Conservation (phyloP, 2,888 invertebrate genomes). For the Philopedon plagiatum region DNA sequence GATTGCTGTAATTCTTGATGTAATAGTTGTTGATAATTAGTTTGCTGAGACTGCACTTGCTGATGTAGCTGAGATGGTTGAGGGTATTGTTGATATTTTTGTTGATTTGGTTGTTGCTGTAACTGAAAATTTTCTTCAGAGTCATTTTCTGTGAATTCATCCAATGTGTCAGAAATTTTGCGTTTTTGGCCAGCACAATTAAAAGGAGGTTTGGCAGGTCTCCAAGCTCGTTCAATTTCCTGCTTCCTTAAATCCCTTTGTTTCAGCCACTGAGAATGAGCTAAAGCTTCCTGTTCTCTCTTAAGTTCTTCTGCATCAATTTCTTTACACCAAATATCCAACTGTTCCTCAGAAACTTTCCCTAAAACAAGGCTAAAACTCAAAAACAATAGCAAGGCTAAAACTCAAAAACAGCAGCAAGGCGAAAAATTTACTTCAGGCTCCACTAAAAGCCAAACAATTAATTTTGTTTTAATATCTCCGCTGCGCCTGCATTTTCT, state of each 20-base stretch:
- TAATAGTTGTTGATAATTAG: slow-evolving; percentile 47
- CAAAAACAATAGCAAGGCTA: too few species aligned
- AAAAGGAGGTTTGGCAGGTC: slow-evolving; percentile 65
- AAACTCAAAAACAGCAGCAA: too few species aligned
- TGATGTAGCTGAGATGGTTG: slow-evolving; percentile 10
- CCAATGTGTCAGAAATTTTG: slow-evolving; percentile 65
- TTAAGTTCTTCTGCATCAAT: slow-evolving; percentile 82
- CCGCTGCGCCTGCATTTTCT: too few species aligned
- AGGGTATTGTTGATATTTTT: slow-evolving; percentile 5
- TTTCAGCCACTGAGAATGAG: slow-evolving; percentile 75
- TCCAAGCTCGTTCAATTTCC: slow-evolving; percentile 75
- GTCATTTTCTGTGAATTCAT: slow-evolving; percentile 61
- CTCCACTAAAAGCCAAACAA: too few species aligned
- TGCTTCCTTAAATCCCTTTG: slow-evolving; percentile 78
- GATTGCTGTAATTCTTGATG: slow-evolving; percentile 44
- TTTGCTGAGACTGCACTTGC: slow-evolving; percentile 29
- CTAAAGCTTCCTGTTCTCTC: slow-evolving; percentile 77
- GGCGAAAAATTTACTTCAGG: too few species aligned
- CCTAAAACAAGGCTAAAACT: slow-evolving; percentile 55
- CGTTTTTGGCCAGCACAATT: slow-evolving; percentile 63
- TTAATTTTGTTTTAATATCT: too few species aligned
- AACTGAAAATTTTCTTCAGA: slow-evolving; percentile 31
- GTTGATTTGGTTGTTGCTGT: background rate
- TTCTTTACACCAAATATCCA: slow-evolving; percentile 81
- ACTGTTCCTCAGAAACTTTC: slow-evolving; percentile 77